A percentile compares a stretch with the other conserved stretches of the same genome.
phyloP scores from a whole-genome alignment of 2,113 vertebrate species.

The Motacilla tschutschensis region DNA sequence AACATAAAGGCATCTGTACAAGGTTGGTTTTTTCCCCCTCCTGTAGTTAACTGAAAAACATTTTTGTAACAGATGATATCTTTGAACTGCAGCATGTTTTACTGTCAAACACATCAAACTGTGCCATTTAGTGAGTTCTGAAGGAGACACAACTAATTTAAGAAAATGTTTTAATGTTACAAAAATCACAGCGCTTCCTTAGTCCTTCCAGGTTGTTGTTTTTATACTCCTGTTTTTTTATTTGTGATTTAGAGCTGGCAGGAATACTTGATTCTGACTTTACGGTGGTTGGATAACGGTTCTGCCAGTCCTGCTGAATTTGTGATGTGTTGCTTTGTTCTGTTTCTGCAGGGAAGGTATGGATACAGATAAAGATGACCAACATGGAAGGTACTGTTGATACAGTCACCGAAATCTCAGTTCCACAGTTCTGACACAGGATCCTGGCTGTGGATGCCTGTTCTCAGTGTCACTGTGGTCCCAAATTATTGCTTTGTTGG shows the following conservation, averaged over 20 bases:
- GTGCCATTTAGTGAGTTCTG: slow-evolving; percentile 8
- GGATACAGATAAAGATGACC: slow-evolving; percentile 97
- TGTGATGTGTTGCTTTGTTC: slow-evolving; percentile 29
- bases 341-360: slow-evolving; percentile 84
- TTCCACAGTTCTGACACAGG: not conserved
- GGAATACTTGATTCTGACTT: not conserved
- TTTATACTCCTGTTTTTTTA: not conserved
- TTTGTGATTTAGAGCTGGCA: not conserved
- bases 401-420: not conserved
- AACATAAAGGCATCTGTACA: not conserved
- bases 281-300: not conserved
- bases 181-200: not conserved
- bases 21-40: not conserved
- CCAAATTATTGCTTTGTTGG: not conserved
- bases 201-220: not conserved
- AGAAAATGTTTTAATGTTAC: slow-evolving; percentile 7
- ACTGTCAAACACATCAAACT: slow-evolving; percentile 32
- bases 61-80: slow-evolving; percentile 29
- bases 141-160: not conserved
- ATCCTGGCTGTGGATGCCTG: not conserved
- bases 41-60: not conserved
- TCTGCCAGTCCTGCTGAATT: not conserved
- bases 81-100: slow-evolving; percentile 44
- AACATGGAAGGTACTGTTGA: slow-evolving; percentile 84
- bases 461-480: not conserved